Conservation (phyloP, 1,140 invertebrate species). For the Drosophila burlai region DNA sequence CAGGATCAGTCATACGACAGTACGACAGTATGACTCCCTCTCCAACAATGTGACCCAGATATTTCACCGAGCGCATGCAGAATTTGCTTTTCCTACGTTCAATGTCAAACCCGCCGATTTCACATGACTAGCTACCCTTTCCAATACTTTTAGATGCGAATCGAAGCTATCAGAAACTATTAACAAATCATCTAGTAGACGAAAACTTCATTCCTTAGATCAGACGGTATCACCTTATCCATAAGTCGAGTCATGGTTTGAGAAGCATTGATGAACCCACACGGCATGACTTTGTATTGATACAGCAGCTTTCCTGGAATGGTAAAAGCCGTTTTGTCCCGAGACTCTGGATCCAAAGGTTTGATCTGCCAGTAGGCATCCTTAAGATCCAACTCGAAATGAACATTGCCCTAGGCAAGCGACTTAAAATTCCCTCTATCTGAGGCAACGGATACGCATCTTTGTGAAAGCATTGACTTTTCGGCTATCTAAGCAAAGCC, state of each 20-base stretch:
- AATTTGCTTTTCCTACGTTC: neutral
- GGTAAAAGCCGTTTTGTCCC: neutral
- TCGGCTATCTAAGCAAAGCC: neutral
- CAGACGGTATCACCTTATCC: neutral
- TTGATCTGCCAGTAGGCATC: neutral
- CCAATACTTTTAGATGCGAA: neutral
- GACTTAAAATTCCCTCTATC: neutral
- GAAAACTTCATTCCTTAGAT: too few species aligned
- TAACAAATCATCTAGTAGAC: too few species aligned
- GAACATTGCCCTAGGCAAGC: neutral
- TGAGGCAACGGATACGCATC: neutral
- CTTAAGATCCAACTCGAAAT: neutral
- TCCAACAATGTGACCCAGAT: neutral
- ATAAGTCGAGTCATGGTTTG: neutral
- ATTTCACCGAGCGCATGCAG: neutral
- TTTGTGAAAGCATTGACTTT: neutral
- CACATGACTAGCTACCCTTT: too few species aligned
- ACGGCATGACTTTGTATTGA: neutral
- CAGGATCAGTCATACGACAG: too few species aligned
- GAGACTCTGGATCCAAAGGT: neutral
- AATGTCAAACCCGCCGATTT: neutral
- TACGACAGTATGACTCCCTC: too few species aligned
- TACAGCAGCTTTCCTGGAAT: too few species aligned
- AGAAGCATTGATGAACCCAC: neutral
- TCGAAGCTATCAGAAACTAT: too few species aligned